Conservation (phyloP, 2,113 vertebrate genomes). For the Narcine bancroftii region DNA sequence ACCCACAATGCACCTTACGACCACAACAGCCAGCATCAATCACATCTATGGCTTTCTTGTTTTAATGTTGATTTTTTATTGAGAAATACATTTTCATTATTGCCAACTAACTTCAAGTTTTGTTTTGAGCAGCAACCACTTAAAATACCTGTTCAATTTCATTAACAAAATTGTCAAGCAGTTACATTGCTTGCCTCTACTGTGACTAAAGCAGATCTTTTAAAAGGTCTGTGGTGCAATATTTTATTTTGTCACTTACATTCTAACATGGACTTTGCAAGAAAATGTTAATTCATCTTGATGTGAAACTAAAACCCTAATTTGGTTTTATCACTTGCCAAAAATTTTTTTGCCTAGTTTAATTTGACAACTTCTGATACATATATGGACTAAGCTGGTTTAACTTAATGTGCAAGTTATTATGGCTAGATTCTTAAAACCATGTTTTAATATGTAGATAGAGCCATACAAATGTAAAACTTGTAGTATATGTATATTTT, state of each 20-base stretch:
- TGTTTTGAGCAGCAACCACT: background rate
- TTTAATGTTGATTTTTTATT: background rate
- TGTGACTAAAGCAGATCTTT: background rate
- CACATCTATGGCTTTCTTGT: background rate
- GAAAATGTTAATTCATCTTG: background rate
- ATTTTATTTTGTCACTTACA: background rate
- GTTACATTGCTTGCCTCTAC: background rate
- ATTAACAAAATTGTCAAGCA: background rate
- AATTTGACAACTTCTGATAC: background rate
- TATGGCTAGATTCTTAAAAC: constrained; percentile 49
- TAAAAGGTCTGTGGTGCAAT: background rate
- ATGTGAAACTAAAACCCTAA: background rate
- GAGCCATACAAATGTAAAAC: constrained; percentile 95
- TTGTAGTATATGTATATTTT: constrained; percentile 95
- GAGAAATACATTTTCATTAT: background rate
- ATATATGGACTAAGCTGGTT: background rate
- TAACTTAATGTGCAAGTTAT: constrained; percentile 49
- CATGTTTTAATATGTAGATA: constrained; percentile 47
- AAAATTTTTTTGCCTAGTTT: background rate
- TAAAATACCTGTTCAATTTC: background rate
- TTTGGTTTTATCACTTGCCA: background rate
- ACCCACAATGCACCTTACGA: background rate
- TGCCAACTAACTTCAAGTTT: background rate
- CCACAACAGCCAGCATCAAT: background rate
- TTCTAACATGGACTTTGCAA: background rate